Evolutionary conservation across 2,888 invertebrate genomes (phyloP).

Genomic region (Cheilosia scutellata): DNA sequence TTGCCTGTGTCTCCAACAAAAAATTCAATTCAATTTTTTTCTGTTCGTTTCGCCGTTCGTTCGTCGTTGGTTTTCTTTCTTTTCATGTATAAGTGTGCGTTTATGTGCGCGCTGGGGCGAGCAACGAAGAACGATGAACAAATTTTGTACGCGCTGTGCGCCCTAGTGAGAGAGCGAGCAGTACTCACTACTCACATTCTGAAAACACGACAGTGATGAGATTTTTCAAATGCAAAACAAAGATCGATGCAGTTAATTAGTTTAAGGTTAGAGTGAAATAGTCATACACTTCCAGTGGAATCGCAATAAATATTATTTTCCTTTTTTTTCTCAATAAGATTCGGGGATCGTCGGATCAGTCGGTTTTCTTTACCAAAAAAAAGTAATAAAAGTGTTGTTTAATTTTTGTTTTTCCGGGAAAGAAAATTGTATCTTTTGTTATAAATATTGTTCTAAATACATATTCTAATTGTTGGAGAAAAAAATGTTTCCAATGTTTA

Average conservation of each 20-base stretch:
- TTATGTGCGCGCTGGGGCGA: slow-evolving; percentile 69
- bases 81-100: slow-evolving; percentile 63
- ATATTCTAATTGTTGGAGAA: not conserved
- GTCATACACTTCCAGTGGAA: slow-evolving; percentile 58
- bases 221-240: slow-evolving; percentile 72
- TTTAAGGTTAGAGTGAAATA: slow-evolving; percentile 61
- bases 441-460: not conserved
- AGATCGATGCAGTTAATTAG: slow-evolving; percentile 66
- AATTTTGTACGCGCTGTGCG: slow-evolving; percentile 63
- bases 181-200: slow-evolving; percentile 35
- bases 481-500: slow-evolving; percentile 32
- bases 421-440: slow-evolving; percentile 18
- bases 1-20: slow-evolving; percentile 72
- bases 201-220: slow-evolving; percentile 56
- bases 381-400: slow-evolving; percentile 49
- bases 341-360: slow-evolving; percentile 74
- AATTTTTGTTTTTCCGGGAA: slow-evolving; percentile 64
- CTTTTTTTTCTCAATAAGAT: slow-evolving; percentile 74
- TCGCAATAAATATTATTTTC: slow-evolving; percentile 74
- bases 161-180: slow-evolving; percentile 57
- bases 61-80: slow-evolving; percentile 73
- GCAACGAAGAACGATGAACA: slow-evolving; percentile 62
- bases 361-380: slow-evolving; percentile 64
- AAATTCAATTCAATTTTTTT: slow-evolving; percentile 74
- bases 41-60: slow-evolving; percentile 71